Conservation (phyloP, 2,888 invertebrate genomes). For the Bedellia somnulentella region DNA sequence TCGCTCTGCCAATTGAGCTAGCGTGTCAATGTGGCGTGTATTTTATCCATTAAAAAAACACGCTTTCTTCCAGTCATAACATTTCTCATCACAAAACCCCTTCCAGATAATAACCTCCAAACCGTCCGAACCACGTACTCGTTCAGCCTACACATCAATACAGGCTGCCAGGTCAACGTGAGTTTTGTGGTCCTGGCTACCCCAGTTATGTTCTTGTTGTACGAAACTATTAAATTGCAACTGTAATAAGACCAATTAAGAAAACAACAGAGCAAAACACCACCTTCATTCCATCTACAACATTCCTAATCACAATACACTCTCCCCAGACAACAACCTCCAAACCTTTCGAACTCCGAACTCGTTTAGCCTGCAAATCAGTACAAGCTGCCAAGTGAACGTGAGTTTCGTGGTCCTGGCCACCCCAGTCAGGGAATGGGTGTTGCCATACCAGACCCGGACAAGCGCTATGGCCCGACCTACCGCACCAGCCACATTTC, state of each 20-base stretch:
- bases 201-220: constrained; percentile 21
- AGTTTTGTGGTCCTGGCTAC: constrained; percentile 19
- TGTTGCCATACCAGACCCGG: constrained; percentile 13
- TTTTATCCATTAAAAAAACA: no score
- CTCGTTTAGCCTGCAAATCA: constrained; percentile 33
- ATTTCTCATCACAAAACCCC: no score
- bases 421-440: constrained; percentile 20
- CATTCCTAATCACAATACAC: no score
- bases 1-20: no score
- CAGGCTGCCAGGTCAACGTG: constrained; percentile 22
- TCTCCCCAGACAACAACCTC: constrained; percentile 6
- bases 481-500: neutral
- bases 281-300: no score
- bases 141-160: constrained; percentile 35
- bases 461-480: neutral
- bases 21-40: no score
- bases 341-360: constrained; percentile 13
- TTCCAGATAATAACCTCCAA: constrained; percentile 6
- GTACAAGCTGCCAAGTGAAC: constrained; percentile 24
- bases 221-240: no score
- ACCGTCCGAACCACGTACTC: constrained; percentile 14
- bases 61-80: no score
- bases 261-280: no score
- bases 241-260: no score
- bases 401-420: constrained; percentile 20